A percentile compares a stretch with the other conserved stretches of the same genome.
These are phyloP conservation scores for Zosterops pallidus DNA, from an alignment of 2,113 vertebrate species.

Conservation along the genomic window DNA sequence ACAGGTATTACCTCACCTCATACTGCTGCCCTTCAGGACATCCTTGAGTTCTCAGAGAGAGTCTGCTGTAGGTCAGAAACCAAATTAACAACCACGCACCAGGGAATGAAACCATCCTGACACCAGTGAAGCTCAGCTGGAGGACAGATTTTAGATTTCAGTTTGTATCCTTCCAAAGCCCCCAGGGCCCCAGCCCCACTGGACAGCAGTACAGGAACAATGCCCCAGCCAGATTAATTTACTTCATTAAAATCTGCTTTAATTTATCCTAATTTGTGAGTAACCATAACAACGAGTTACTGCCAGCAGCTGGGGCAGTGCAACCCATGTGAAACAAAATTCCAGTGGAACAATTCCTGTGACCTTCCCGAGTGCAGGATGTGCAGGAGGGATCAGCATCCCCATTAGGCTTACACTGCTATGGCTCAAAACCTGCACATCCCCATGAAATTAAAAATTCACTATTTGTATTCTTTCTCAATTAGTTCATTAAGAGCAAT, in stretches of 20 bases:
- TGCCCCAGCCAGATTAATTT: background rate
- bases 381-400: background rate
- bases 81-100: background rate
- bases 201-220: background rate
- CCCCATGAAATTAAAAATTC: background rate
- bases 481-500: background rate
- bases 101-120: background rate
- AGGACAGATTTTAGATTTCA: background rate
- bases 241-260: conserved; percentile 27
- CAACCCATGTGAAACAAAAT: background rate
- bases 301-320: conserved; percentile 42
- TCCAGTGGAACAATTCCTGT: background rate
- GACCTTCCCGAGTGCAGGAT: background rate
- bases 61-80: background rate
- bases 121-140: background rate
- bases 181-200: background rate
- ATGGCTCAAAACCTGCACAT: background rate
- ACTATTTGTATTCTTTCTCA: background rate
- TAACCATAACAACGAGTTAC: background rate
- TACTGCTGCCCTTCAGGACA: background rate
- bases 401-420: background rate
- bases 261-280: background rate
- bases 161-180: background rate
- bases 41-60: background rate
- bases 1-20: background rate